Base-by-base conservation (phyloP, 2,888 invertebrate species). In the Eudasyphora cyanicolor region DNA sequence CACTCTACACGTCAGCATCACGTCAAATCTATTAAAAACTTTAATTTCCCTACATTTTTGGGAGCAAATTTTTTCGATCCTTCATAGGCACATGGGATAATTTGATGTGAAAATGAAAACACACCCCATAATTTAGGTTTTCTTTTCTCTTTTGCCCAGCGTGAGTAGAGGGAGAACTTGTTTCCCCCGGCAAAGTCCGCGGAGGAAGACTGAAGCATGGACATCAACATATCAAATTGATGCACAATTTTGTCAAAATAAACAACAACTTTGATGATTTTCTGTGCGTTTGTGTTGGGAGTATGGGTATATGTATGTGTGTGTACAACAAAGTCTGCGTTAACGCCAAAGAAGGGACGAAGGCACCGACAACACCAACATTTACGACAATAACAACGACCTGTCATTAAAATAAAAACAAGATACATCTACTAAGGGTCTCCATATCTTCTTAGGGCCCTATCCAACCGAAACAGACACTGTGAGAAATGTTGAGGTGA, bases 181-280 rank as follows among this genome's bases (percentile, higher is more conserved):
- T 29, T 27, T 57, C 54, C 35, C 64, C 32, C 8, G 17, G 71
- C 54, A 19, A 42, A 38, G 42, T 17, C 24, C 42, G 0, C 32
- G 12, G 14, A 29, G 10, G 19, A 38, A 14, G n/a, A 32, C 17
- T 32, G 51, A 32, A 62, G n/a, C 10, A 29, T 1, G n/a, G 38
- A 64, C 21, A 38, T 0, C 54, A 38, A 35, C 57, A 60, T 42
- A 6, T 76, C 45, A n/a, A 64, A 64, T 27, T 62, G 24, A 64
- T 57, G 62, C 71, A 71, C 62, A 73, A 73, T 73, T 57, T 81
- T 76, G 27, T 76, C 45, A 76, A 73, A 60, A 73, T 73, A 73
- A 42, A 73, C 38, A 73, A 57, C 38, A 60, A 57, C 24, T 8
- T 57, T 64, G 38, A 57, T 27, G 57, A 57, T 27, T 27, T 12